Base-by-base conservation (phyloP, 1,140 invertebrate genomes). In the Ooceraea biroi region DNA sequence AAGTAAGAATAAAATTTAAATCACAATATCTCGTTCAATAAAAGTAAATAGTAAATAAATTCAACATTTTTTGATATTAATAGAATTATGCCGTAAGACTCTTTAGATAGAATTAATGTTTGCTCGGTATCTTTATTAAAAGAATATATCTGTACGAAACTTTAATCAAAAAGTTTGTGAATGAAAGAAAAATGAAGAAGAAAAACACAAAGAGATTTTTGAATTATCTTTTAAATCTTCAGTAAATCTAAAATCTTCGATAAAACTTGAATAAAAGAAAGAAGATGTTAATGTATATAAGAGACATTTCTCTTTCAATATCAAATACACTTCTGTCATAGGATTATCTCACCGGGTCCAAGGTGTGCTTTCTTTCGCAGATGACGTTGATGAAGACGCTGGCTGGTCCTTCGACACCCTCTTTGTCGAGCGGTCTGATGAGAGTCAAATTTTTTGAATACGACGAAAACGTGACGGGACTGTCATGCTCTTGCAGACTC, bases 301-400 rank as follows among this genome's bases (percentile, higher is more conserved):
- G 10, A 19, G 36, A 36, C 0, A 57, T 60, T 5, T 60, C 60
- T 55, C 22, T 63, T 50, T 65, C 19, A 73, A 14, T 19, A 3
- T 12, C 36, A 2, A 60, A 27, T 12, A 11, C 19, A 76, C 36
- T 30, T 8, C 12, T 0, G 19, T 58, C 10, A 44, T 57, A 12
- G 14, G 10, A 80, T 63, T 0, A 5, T 78, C 65, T 95, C 90
- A 96, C 95, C 74, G 97, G 97, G 94, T 98, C 98, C n/a, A 96
- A 95, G 7, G 97, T 97, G 58, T 96, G 96, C 76, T 97, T 95
- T 63, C 97, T 94, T 89, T 98, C 97, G 91, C 98, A 98, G 69
- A 98, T 96, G 66, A 98, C 96, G 92, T 97, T 98, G 25, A 98
- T 96, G 89, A 97, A 97, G 44, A 98, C 97, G 60, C 97, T 98